These are phyloP conservation scores for Callimorpha dominula DNA, from an alignment of 2,888 invertebrate genomes.

Conservation along the genomic window DNA sequence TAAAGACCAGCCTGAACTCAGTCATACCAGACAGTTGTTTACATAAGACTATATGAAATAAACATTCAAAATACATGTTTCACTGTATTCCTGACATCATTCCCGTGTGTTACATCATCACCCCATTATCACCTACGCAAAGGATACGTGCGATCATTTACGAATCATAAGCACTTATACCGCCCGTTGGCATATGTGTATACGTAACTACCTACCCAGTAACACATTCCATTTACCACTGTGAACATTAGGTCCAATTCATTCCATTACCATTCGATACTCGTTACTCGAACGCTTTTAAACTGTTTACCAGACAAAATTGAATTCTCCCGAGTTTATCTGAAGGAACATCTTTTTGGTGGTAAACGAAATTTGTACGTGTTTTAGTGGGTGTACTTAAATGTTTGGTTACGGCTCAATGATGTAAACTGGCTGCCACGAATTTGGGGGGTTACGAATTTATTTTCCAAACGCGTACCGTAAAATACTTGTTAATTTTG, in stretches of 20 bases:
- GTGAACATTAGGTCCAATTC: constrained; percentile 70
- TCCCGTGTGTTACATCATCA: constrained; percentile 43
- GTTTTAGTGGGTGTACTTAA: constrained; percentile 44
- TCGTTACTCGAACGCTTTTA: constrained; percentile 64
- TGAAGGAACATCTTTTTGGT: constrained; percentile 42
- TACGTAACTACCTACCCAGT: constrained; percentile 8
- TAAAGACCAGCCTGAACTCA: no score
- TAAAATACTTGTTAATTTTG: constrained; percentile 3
- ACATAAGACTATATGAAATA: no score
- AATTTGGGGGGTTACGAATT: constrained; percentile 17
- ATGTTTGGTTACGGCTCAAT: constrained; percentile 49
- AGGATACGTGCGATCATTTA: constrained; percentile 50
- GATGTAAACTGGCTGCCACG: constrained; percentile 39
- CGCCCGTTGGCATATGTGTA: constrained; percentile 42
- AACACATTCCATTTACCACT: constrained; percentile 47
- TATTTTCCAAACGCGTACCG: constrained; percentile 4
- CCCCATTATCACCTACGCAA: constrained; percentile 44
- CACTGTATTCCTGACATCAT: constrained; percentile 39
- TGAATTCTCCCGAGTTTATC: constrained; percentile 58
- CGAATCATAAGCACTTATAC: constrained; percentile 46
- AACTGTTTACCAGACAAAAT: constrained; percentile 67
- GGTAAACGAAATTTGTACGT: constrained; percentile 47
- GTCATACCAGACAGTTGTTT: no score
- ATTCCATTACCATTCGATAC: constrained; percentile 72
- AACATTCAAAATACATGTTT: constrained; percentile 11